phyloP scores from a whole-genome alignment of 2,797 vertebrate genomes.

The Xenops minutus region DNA sequence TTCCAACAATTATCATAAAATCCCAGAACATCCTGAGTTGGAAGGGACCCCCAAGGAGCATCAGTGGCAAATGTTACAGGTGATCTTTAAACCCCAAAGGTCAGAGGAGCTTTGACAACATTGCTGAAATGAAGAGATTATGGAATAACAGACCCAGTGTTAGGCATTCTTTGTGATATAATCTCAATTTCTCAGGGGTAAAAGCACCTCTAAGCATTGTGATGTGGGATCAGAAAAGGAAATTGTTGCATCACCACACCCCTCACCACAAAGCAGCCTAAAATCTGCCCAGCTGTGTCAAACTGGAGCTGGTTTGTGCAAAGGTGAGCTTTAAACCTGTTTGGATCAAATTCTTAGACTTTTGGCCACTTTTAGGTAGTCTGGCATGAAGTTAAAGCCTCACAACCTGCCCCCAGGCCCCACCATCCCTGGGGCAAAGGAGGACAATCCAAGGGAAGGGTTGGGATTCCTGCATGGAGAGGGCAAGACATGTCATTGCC shows the following conservation, averaged over 20 bases:
- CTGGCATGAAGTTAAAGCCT: neutral
- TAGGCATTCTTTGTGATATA: neutral
- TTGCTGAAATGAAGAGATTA: neutral
- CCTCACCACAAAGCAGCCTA: accelerated
- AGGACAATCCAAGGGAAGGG: accelerated
- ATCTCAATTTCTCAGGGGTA: neutral
- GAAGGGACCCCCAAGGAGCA: neutral
- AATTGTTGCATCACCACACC: accelerated
- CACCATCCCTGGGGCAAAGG: accelerated
- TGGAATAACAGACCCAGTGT: neutral
- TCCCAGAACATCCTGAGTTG: neutral
- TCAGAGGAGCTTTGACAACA: neutral
- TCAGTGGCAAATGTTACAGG: neutral
- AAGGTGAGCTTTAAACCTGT: neutral
- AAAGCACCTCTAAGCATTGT: neutral
- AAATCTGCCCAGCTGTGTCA: neutral
- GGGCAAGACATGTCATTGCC: neutral
- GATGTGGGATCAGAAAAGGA: neutral
- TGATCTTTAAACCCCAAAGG: neutral
- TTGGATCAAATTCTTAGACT: neutral
- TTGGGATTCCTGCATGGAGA: neutral
- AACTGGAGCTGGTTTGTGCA: neutral
- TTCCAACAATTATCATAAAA: neutral
- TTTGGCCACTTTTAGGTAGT: neutral
- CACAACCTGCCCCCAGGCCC: neutral